Evolutionary conservation across 37 sponge, comb jelly and placozoan genomes (phyloP).

Genomic region (Haliclona indistincta): DNA sequence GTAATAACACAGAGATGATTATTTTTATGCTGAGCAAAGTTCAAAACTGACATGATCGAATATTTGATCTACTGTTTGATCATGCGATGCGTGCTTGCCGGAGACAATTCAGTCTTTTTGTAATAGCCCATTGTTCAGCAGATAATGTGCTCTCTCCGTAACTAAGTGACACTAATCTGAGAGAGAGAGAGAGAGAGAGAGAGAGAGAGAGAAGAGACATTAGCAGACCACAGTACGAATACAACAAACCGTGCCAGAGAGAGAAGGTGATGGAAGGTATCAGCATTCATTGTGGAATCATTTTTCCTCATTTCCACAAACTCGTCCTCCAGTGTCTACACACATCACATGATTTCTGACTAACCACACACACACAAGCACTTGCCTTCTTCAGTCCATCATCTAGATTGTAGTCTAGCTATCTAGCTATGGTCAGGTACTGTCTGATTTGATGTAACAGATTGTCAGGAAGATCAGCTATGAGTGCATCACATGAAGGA

Average conservation of each 20-base stretch:
- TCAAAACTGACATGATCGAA: too few species aligned
- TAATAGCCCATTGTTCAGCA: conserved; percentile 37
- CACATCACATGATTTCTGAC: not conserved
- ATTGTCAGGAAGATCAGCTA: not conserved
- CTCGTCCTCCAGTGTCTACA: conserved; percentile 78
- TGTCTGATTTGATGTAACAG: conserved; percentile 32
- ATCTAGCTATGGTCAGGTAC: conserved; percentile 50
- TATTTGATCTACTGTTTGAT: not conserved
- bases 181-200: conserved; percentile 78
- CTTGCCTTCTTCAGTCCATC: conserved; percentile 41
- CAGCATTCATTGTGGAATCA: conserved; percentile 68
- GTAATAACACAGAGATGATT: too few species aligned
- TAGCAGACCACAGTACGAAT: too few species aligned
- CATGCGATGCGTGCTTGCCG: not conserved
- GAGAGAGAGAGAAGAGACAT: conserved; percentile 16
- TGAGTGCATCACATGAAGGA: not conserved
- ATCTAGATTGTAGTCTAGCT: conserved; percentile 40
- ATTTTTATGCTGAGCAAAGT: too few species aligned
- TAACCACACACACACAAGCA: conserved; percentile 2
- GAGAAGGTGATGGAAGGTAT: conserved; percentile 77
- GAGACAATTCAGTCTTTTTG: conserved; percentile 42
- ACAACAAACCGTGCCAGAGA: conserved; percentile 62
- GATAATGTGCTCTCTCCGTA: conserved; percentile 32
- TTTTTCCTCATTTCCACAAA: conserved; percentile 80
- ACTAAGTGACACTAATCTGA: conserved; percentile 62